Percentiles rank a stretch among this genome's conserved stretches.
These are phyloP conservation scores for Pachliopta kotzebuea DNA, from an alignment of 2,888 invertebrate genomes.

Conservation along the genomic window DNA sequence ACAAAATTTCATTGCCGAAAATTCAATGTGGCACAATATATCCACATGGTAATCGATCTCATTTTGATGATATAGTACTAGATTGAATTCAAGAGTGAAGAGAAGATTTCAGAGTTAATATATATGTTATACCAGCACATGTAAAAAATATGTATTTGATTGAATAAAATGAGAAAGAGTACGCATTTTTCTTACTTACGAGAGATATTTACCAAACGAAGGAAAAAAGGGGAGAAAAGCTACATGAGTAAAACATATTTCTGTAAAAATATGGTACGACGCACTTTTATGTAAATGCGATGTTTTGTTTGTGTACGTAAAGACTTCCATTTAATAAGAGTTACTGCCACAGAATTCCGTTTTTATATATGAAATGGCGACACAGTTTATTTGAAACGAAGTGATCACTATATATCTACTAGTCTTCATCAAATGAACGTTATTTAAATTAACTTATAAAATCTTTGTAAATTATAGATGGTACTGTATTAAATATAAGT, in stretches of 20 bases:
- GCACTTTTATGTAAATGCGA: slow-evolving; percentile 18
- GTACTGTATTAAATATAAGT: no score
- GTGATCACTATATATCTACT: no score
- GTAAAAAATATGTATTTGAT: no score
- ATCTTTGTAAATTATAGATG: no score
- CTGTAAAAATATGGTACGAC: slow-evolving; percentile 14
- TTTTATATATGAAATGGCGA: background rate
- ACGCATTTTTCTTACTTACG: background rate
- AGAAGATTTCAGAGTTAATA: no score
- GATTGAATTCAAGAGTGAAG: no score
- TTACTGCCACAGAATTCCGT: slow-evolving; percentile 3
- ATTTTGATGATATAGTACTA: no score
- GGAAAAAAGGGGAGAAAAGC: slow-evolving; percentile 4
- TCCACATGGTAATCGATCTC: no score
- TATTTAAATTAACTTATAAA: no score
- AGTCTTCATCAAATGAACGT: background rate
- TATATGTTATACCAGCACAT: no score
- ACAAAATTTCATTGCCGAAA: no score
- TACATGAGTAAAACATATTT: slow-evolving; percentile 13
- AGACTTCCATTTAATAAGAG: slow-evolving; percentile 5
- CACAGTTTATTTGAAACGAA: background rate
- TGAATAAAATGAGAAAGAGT: background rate
- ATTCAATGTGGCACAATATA: no score
- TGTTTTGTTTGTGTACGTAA: slow-evolving; percentile 9
- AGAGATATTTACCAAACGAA: background rate